Base-by-base conservation (phyloP, 2,113 vertebrate species). In the Scytalopus superciliaris region DNA sequence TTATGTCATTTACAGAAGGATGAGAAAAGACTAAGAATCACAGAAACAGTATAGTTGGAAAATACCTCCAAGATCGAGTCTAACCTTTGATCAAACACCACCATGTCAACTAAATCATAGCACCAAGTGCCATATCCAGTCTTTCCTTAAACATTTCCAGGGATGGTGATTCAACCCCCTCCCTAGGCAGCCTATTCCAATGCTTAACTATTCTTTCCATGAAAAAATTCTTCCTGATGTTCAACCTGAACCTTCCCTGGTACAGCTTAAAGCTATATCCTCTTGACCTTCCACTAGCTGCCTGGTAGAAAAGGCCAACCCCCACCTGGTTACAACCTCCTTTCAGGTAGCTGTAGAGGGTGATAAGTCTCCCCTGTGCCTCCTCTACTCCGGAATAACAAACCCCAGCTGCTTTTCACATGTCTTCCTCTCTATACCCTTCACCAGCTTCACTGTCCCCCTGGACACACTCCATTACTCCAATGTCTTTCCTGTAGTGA, bases 1-100 rank as follows among this genome's bases (percentile, higher is more conserved):
- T 84, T 82, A 95, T 11, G n/a, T 62, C 62, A 95, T 96, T 91
- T 95, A 90, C 40, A 96, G 70, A 94, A 81, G 76, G 67, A 92
- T 53, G 56, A 95, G 47, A 92, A 89, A 93, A 96, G 96, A 96
- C 90, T 92, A 89, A 97, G 24, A 47, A 63, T 40, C 16, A 39
- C 2, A 47, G 15, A 39, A 35, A 21, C 40, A 35, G 8, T 70
- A 7, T 63, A 72, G n/a, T 14, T 63, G 40, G 47, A 63, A 47
- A 63, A 63, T 9, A 79, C 19, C 19, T n/a, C 19, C 66, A 79
- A 47, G 49, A 63, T 30, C n/a, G 28, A 63, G 40, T 40, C 47
- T 35, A 63, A n/a, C 15, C 37, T 47, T 62, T 17, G 33, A 25
- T 47, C 24, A 12, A 78, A 31, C 25, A 37, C 21, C 21, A 57